Base-by-base conservation (phyloP, 2,113 vertebrate genomes). In the Phoenicopterus ruber region DNA sequence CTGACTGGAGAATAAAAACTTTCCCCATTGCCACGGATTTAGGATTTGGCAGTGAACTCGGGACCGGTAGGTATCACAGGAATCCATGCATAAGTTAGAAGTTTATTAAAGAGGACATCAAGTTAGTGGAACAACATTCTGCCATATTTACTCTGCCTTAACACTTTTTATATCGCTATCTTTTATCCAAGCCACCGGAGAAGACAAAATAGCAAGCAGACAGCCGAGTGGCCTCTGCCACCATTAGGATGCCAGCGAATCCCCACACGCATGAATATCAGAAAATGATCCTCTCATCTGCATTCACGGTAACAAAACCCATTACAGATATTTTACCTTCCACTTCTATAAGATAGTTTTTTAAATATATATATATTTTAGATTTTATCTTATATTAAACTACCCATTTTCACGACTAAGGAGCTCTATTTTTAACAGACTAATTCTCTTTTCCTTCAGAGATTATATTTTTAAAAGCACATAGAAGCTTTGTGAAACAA, bases 251-350 rank as follows among this genome's bases (percentile, higher is more conserved):
- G 40, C 17, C 36, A 82, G 36, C 7, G 4, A 84, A 91, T 73
- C 66, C 81, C 24, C 46, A 26, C 21, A 62, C 0, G 2, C 57
- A 82, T 47, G n/a, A 59, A 66, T 47, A 65, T 47, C 18, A 82
- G 54, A 95, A 95, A 69, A 91, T 52, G 24, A 57, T 84, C 65
- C 82, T 89, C n/a, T 84, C 61, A 85, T 92, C 91, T 88, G 49
- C 46, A 65, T 78, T 91, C 79, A 84, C 4, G 8, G 26, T 32
- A 85, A 66, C 22, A 5, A 67, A 82, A 89, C 94, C 52, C 28
- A 21, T 73, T 25, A 40, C 46, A 14, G 42, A 52, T 59, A 54
- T 65, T 93, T 81, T 93, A 47, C 11, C 74, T 91, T 91, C 93
- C 46, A 77, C 12, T 94, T 79, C 55, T 25, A 12, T 36, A 67